phyloP scores from a whole-genome alignment of 2,888 invertebrate genomes.

The Phengaris arion region DNA sequence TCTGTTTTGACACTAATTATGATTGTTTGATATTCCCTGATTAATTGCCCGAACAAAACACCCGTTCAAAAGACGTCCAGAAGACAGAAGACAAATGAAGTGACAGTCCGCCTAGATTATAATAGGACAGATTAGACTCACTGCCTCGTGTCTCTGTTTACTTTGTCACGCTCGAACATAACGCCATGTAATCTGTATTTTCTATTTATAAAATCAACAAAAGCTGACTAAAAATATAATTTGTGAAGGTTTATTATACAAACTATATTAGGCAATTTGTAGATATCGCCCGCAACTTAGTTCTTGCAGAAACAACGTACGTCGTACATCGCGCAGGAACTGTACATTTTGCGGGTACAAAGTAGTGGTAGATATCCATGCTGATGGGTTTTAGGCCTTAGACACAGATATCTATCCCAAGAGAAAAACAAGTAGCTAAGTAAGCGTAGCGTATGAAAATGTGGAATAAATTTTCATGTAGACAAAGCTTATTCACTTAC shows the following conservation, averaged over 20 bases:
- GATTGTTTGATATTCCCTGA: conserved; percentile 22
- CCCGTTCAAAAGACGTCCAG: conserved; percentile 20
- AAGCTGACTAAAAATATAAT: too few relatives aligned
- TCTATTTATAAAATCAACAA: too few relatives aligned
- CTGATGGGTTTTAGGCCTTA: too few relatives aligned
- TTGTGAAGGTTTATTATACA: too few relatives aligned
- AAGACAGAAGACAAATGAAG: conserved; percentile 17
- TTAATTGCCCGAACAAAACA: conserved; percentile 23
- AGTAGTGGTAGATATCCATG: too few relatives aligned
- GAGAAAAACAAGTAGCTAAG: not conserved
- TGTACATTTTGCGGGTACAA: too few relatives aligned
- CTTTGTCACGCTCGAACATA: not conserved
- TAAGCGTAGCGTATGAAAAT: not conserved
- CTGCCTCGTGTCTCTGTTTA: not conserved
- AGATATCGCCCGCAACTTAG: too few relatives aligned
- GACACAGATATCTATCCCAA: not conserved
- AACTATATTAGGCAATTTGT: too few relatives aligned
- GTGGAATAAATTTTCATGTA: conserved; percentile 6
- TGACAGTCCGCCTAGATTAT: conserved; percentile 5
- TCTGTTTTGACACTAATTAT: conserved; percentile 13
- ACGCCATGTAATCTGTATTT: not conserved
- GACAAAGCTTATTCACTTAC: conserved; percentile 9
- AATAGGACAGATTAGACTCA: conserved; percentile 12
- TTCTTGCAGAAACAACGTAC: too few relatives aligned
- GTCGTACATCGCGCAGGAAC: too few relatives aligned